These are phyloP conservation scores for Poecilia velifera DNA, from an alignment of 2,797 vertebrate species.

Conservation along the genomic window DNA sequence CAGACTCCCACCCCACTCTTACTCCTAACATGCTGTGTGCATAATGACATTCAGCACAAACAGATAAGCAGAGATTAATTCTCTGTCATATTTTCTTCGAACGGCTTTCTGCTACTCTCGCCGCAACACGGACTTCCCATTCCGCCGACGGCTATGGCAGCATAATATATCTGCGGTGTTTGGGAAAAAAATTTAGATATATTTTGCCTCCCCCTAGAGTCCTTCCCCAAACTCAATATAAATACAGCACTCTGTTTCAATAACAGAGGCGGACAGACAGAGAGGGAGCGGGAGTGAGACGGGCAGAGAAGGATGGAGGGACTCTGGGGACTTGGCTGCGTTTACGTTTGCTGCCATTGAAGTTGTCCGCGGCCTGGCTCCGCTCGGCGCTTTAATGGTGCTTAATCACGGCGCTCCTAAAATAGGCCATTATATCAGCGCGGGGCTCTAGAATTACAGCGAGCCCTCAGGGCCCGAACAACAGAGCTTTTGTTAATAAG, in stretches of 20 bases:
- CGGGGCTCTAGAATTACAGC: conserved; percentile 72
- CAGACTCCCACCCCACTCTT: not conserved
- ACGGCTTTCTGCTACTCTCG: conserved; percentile 6
- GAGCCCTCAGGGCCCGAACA: conserved; percentile 73
- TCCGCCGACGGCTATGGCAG: conserved; percentile 40
- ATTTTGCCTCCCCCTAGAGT: conserved; percentile 41
- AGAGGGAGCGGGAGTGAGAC: conserved; percentile 48
- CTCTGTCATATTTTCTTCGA: conserved; percentile 22
- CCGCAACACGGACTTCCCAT: conserved; percentile 51
- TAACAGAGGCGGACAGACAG: conserved; percentile 53
- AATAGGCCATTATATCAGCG: conserved; percentile 80
- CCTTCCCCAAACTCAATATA: conserved; percentile 56
- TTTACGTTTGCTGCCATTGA: conserved; percentile 77
- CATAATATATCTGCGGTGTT: conserved; percentile 47
- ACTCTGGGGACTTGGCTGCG: conserved; percentile 67
- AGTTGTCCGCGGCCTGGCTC: conserved; percentile 72
- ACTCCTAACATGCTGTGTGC: conserved; percentile 15
- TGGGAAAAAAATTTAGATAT: conserved; percentile 48
- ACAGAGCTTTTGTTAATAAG: conserved; percentile 83
- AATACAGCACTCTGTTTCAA: conserved; percentile 64
- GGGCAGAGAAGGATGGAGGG: conserved; percentile 67
- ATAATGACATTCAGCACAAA: conserved; percentile 22
- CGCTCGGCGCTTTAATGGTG: conserved; percentile 72
- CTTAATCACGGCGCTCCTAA: conserved; percentile 82
- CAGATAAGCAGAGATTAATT: conserved; percentile 36